These are phyloP conservation scores for Prinia subflava DNA, from an alignment of 2,113 vertebrate genomes.

Conservation along the genomic window DNA sequence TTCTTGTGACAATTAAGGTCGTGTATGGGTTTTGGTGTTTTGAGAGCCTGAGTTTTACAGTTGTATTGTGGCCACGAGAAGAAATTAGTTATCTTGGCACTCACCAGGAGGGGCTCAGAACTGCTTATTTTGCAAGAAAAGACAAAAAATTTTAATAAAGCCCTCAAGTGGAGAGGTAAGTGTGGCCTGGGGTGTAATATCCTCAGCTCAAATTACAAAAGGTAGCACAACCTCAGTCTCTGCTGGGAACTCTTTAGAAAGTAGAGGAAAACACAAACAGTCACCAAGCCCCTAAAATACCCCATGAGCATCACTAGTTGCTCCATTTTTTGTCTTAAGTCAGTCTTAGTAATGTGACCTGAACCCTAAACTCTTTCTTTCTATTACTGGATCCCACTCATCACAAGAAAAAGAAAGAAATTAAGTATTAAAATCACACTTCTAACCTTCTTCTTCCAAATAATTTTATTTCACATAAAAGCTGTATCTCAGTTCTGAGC, in stretches of 20 bases:
- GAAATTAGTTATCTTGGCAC: not conserved
- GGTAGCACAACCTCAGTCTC: not conserved
- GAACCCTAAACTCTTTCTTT: not conserved
- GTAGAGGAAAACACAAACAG: not conserved
- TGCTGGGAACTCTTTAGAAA: not conserved
- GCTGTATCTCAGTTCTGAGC: not conserved
- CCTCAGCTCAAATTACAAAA: constrained; percentile 17
- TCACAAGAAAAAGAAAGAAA: not conserved
- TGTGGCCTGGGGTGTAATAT: not conserved
- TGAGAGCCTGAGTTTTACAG: not conserved
- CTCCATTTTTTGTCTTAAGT: not conserved
- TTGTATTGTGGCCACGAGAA: not conserved
- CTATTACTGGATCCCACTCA: not conserved
- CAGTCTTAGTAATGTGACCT: not conserved
- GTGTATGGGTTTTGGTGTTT: not conserved
- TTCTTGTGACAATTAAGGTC: not conserved
- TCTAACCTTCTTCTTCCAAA: not conserved
- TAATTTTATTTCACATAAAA: not conserved
- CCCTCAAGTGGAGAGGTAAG: not conserved
- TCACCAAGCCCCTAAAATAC: not conserved
- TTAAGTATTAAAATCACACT: not conserved
- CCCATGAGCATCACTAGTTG: not conserved
- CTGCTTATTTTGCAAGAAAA: not conserved
- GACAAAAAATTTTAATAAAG: not conserved
- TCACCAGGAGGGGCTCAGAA: not conserved